Conservation (phyloP, 1,140 invertebrate genomes). For the Aphelinus atriplicis region DNA sequence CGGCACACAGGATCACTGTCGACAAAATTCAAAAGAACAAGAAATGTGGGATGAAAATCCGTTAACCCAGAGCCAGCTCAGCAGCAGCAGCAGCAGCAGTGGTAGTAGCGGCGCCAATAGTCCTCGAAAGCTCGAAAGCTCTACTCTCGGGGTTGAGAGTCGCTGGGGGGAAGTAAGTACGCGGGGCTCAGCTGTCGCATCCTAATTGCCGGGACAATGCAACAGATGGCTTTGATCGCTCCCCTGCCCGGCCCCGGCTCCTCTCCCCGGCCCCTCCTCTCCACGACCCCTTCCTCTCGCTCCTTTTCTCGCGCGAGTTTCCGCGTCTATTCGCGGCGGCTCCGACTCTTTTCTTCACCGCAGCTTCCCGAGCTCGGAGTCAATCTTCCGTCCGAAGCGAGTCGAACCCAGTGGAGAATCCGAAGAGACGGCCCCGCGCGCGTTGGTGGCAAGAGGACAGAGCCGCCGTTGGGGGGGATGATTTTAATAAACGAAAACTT, state of each 20-base stretch:
- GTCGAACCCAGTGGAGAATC: constrained; percentile 27
- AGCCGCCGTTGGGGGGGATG: constrained; percentile 12
- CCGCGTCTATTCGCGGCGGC: not conserved
- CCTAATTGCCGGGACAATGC: constrained; percentile 68
- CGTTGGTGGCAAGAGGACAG: constrained; percentile 17
- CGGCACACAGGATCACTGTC: no score
- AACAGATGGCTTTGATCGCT: constrained; percentile 68
- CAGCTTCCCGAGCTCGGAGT: constrained; percentile 21
- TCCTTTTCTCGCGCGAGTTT: not conserved
- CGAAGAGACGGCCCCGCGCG: constrained; percentile 24
- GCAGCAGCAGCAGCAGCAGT: not conserved
- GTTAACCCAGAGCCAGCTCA: not conserved
- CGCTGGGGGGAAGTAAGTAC: constrained; percentile 64
- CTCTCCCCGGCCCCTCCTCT: constrained; percentile 48
- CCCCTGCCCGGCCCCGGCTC: constrained; percentile 51
- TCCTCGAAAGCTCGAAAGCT: constrained; percentile 11
- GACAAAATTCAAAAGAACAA: not conserved
- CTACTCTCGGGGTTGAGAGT: constrained; percentile 52
- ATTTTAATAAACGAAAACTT: constrained; percentile 41
- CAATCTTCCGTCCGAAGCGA: constrained; percentile 27
- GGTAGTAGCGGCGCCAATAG: not conserved
- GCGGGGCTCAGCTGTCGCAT: constrained; percentile 66
- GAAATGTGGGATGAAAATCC: not conserved
- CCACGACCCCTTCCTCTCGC: constrained; percentile 27
- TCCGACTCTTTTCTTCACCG: constrained; percentile 38